phyloP scores from a whole-genome alignment of 1,140 invertebrate genomes.

The Panagrolaimus sp. region DNA sequence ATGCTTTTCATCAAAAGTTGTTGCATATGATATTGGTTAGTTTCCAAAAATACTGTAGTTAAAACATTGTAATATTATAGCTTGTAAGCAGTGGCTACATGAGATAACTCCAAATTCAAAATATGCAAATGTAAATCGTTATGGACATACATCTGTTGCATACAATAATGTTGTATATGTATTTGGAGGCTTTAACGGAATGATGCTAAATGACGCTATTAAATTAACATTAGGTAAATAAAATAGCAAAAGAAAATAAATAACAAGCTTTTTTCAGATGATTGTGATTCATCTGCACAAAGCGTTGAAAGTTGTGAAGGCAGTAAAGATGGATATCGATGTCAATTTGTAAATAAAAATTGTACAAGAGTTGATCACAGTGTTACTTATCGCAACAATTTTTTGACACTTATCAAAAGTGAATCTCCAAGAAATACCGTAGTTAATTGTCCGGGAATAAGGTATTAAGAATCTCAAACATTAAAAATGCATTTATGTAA shows the following conservation, averaged over 20 bases:
- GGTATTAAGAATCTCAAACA: neutral
- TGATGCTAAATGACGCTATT: conserved; percentile 51
- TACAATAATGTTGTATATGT: conserved; percentile 34
- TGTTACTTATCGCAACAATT: conserved; percentile 46
- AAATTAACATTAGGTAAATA: conserved; percentile 43
- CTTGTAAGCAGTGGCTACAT: conserved; percentile 44
- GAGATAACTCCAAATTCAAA: conserved; percentile 18
- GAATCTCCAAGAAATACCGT: conserved; percentile 25
- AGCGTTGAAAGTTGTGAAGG: conserved; percentile 41
- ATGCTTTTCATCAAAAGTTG: conserved; percentile 47
- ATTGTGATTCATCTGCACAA: conserved; percentile 27
- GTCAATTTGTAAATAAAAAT: conserved; percentile 36
- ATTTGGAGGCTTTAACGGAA: conserved; percentile 53
- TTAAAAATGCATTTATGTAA: too few species aligned
- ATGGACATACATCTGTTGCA: conserved; percentile 45
- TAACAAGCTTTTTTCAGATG: conserved; percentile 26
- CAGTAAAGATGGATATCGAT: conserved; percentile 47
- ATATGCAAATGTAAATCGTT: conserved; percentile 35
- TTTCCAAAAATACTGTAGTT: conserved; percentile 1
- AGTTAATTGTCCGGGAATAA: conserved; percentile 15
- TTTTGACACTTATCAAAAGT: conserved; percentile 41
- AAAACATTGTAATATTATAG: conserved; percentile 31
- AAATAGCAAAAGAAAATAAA: neutral
- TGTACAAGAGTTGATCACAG: conserved; percentile 34
- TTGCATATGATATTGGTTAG: conserved; percentile 49